Evolutionary conservation across 92 coral and sea anemone genomes (phyloP).

Genomic region (Phenganax stokvisi): DNA sequence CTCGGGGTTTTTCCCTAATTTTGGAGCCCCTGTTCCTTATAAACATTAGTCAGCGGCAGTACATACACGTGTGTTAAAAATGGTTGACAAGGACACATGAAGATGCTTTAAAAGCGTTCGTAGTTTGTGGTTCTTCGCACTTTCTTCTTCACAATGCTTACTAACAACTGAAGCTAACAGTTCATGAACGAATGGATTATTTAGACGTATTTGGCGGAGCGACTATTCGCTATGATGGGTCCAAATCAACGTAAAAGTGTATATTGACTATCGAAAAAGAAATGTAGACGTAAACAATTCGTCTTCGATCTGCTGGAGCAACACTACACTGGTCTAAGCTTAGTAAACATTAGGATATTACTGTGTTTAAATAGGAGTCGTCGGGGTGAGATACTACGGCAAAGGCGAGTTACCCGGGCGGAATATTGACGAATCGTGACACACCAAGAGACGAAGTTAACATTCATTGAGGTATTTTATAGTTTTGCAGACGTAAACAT

Average conservation of each 20-base stretch:
- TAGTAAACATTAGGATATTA: background rate
- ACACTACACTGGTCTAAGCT: background rate
- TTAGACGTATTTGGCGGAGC: slow-evolving; percentile 2
- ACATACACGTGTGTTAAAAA: background rate
- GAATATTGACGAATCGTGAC: background rate
- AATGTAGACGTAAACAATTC: background rate
- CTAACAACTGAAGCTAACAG: background rate
- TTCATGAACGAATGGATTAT: background rate
- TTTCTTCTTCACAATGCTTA: background rate
- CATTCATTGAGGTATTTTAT: slow-evolving; percentile 3
- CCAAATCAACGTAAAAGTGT: background rate
- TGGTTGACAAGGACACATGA: background rate
- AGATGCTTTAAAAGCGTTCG: background rate
- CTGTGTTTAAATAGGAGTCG: slow-evolving; percentile 4
- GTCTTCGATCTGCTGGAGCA: background rate
- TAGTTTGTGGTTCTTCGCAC: background rate
- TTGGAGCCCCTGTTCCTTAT: background rate
- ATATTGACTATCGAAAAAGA: background rate
- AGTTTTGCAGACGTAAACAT: background rate
- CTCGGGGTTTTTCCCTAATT: background rate
- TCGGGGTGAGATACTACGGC: too few species aligned
- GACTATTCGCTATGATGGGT: background rate
- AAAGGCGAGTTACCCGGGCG: background rate
- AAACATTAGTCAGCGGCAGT: slow-evolving; percentile 4
- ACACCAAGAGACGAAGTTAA: background rate